Evolutionary conservation across 2,888 invertebrate species (phyloP), one percentile per base, ranked within the genome.

Genomic region (Scotopteryx bipunctaria): DNA sequence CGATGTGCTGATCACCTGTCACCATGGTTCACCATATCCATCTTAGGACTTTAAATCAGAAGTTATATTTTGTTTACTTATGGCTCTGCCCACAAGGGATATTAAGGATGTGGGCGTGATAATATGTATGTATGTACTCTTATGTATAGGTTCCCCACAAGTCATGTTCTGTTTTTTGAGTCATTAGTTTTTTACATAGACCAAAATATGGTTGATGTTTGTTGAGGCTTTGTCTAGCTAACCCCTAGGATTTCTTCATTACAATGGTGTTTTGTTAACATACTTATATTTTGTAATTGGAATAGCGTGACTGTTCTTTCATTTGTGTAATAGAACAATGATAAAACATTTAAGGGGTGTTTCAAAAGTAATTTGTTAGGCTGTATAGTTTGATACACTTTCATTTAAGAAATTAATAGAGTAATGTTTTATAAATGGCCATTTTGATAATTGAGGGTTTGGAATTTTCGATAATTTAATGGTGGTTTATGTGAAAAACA

Each of bases 361-460:
- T 31, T 23, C 8, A 23, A 3, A 6, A n/a, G 21, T 32, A 29
- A 46, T 42, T 37, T 25, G 19, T 31, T 41, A 14, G 13, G 6
- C 23, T 21, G 37, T 38, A 14, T 19, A 14, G 9, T 25, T 25
- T 47, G 21, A 29, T 37, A 35, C 16, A 25, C 14, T 42, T 49
- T 23, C 1, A 51, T 51, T 44, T 27, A 5, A 29, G 21, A 11
- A 27, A 44, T 44, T 44, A 33, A 27, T 19, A 11, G 15, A 14
- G 5, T 38, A 33, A 29, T 33, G 3, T 11, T 48, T 42, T 5
- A 35, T 27, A 13, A 29, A n/a, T 9, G 25, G 4, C 19, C 17
- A 21, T 44, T 45, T 51, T 29, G 27, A n/a, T 45, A 40, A 51
- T 35, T 35, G n/a, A 8, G 5, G 23, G 19, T 14, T 23, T 33